phyloP scores from a whole-genome alignment of 2,113 vertebrate species.

The Dicerorhinus sumatrensis region DNA sequence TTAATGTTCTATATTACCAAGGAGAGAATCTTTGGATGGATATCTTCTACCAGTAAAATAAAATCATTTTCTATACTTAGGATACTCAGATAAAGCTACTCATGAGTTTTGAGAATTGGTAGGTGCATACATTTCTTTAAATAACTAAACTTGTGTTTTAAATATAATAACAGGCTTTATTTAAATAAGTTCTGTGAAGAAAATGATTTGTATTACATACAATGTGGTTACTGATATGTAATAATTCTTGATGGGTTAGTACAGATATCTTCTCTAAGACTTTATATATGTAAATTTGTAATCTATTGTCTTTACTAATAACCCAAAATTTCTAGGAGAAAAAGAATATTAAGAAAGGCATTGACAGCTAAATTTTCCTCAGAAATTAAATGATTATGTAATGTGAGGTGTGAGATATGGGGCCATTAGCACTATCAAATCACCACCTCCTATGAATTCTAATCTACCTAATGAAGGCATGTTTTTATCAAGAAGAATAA shows the following conservation, averaged over 20 bases:
- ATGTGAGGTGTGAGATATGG: neutral
- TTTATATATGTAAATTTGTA: neutral
- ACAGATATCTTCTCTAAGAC: neutral
- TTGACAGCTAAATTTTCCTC: constrained; percentile 49
- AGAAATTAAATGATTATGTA: constrained; percentile 56
- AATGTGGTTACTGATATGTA: neutral
- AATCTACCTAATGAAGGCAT: constrained; percentile 54
- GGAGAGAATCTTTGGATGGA: neutral
- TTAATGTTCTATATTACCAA: neutral
- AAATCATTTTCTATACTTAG: neutral
- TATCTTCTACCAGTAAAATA: constrained; percentile 21
- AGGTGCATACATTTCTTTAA: neutral
- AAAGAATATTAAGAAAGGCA: constrained; percentile 32
- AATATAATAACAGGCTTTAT: neutral
- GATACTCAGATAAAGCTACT: neutral
- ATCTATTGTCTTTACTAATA: constrained; percentile 49
- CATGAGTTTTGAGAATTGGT: constrained; percentile 12
- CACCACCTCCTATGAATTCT: neutral
- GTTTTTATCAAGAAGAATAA: constrained; percentile 16
- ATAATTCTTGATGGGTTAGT: constrained; percentile 9
- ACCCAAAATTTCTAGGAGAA: constrained; percentile 11
- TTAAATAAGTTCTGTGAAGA: neutral
- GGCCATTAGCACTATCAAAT: constrained; percentile 37
- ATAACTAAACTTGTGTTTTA: constrained; percentile 1
- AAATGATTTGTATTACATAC: neutral